Percentiles rank a stretch among this genome's conserved stretches.
Evolutionary conservation across 2,113 vertebrate species (phyloP).

Genomic region (Ariopsis seemanni): DNA sequence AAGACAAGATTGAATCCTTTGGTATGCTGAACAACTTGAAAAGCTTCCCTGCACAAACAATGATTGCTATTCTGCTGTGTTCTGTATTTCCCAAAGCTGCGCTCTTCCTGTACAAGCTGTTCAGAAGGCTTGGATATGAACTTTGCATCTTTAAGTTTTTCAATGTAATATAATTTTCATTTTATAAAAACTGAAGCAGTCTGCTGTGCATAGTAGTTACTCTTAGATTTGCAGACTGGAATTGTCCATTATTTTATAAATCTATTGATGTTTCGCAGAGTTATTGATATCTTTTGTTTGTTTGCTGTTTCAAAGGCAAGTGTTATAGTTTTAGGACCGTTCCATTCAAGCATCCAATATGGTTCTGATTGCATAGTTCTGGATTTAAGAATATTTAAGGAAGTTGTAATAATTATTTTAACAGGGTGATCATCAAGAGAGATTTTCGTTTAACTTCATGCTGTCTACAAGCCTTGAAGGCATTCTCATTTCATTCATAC

Average conservation of each 20-base stretch:
- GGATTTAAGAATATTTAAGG: background rate
- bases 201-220: background rate
- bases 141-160: background rate
- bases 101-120: background rate
- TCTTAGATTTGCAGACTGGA: background rate
- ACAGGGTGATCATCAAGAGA: background rate
- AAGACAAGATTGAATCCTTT: slow-evolving; percentile 10
- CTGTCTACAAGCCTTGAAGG: background rate
- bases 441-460: background rate
- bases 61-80: slow-evolving; percentile 17
- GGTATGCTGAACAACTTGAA: slow-evolving; percentile 55
- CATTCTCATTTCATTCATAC: background rate
- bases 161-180: background rate
- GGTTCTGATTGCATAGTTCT: background rate
- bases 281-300: background rate
- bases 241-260: background rate
- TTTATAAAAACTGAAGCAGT: background rate
- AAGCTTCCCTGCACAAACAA: slow-evolving; percentile 25
- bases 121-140: background rate
- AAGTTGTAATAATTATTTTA: background rate
- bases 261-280: background rate
- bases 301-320: background rate
- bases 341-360: background rate
- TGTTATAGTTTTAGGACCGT: background rate
- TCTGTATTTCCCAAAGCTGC: background rate